Conservation (phyloP, 2,888 invertebrate species). For the Pheosia tremula region DNA sequence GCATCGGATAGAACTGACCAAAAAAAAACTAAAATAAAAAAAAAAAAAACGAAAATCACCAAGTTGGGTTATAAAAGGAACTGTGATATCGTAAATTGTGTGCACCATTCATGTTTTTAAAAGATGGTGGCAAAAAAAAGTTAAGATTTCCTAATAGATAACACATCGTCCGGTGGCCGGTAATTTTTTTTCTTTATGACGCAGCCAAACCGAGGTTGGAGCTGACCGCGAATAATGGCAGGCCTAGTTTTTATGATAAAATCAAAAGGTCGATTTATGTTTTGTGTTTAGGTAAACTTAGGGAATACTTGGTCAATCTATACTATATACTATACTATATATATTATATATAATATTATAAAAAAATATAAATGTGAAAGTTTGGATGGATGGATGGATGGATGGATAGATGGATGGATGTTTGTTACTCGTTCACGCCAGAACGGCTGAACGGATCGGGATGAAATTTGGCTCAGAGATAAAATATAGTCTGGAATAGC, state of each 20-base stretch:
- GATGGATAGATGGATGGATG: too few relatives aligned
- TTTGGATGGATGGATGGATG: too few relatives aligned
- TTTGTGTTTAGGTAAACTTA: neutral
- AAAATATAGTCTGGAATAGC: too few relatives aligned
- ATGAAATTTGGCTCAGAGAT: too few relatives aligned
- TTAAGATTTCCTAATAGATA: conserved; percentile 79
- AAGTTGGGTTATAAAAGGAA: conserved; percentile 73
- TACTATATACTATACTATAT: too few relatives aligned
- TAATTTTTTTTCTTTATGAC: conserved; percentile 53
- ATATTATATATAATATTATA: too few relatives aligned
- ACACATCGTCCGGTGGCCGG: conserved; percentile 75
- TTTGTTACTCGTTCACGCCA: too few relatives aligned
- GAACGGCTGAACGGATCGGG: too few relatives aligned
- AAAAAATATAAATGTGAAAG: too few relatives aligned
- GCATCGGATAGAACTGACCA: conserved; percentile 38
- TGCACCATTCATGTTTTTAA: conserved; percentile 79
- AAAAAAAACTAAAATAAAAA: conserved; percentile 36
- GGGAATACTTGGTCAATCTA: neutral
- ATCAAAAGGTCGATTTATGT: conserved; percentile 10
- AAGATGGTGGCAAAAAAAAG: conserved; percentile 59
- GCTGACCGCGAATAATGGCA: conserved; percentile 43
- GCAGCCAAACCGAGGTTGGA: conserved; percentile 52
- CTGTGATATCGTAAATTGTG: conserved; percentile 82
- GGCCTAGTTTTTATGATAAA: conserved; percentile 31
- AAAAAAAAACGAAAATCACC: conserved; percentile 57